Evolutionary conservation across 2,113 vertebrate genomes (phyloP).

Genomic region (Rhagologus leucostigma): DNA sequence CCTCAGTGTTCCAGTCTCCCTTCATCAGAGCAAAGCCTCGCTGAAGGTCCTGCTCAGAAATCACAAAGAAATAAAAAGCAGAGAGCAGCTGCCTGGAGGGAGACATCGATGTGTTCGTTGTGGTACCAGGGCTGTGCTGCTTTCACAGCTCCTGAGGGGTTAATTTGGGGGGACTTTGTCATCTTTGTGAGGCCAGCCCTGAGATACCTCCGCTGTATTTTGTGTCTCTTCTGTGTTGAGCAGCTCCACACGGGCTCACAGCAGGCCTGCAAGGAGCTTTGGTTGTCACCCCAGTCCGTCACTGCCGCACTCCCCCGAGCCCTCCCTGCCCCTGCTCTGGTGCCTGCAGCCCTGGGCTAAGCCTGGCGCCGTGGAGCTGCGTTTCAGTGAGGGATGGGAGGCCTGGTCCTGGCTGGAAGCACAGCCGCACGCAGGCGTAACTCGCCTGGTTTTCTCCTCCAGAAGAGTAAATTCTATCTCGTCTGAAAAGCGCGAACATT

Average conservation of each 20-base stretch:
- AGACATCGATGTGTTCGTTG: fast-evolving
- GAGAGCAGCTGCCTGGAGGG: background rate
- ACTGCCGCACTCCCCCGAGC: background rate
- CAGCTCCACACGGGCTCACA: fast-evolving
- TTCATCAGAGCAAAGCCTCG: fast-evolving
- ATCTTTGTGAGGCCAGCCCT: background rate
- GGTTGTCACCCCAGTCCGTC: background rate
- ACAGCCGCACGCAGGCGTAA: background rate
- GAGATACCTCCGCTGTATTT: fast-evolving
- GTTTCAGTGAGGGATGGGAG: fast-evolving
- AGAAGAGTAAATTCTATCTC: background rate
- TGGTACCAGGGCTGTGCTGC: background rate
- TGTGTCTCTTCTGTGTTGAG: background rate
- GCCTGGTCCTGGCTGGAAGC: background rate
- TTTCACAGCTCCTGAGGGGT: background rate
- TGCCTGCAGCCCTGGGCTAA: fast-evolving
- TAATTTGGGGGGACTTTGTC: background rate
- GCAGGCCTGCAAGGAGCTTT: background rate
- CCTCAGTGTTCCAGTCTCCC: fast-evolving
- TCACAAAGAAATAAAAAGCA: fast-evolving
- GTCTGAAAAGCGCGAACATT: background rate
- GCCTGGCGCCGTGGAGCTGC: fast-evolving
- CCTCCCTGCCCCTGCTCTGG: background rate
- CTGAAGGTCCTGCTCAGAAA: background rate
- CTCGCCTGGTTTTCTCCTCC: background rate